Percentiles rank a stretch among this genome's conserved stretches.
phyloP scores from a whole-genome alignment of 2,797 vertebrate species.

The Argya squamiceps region DNA sequence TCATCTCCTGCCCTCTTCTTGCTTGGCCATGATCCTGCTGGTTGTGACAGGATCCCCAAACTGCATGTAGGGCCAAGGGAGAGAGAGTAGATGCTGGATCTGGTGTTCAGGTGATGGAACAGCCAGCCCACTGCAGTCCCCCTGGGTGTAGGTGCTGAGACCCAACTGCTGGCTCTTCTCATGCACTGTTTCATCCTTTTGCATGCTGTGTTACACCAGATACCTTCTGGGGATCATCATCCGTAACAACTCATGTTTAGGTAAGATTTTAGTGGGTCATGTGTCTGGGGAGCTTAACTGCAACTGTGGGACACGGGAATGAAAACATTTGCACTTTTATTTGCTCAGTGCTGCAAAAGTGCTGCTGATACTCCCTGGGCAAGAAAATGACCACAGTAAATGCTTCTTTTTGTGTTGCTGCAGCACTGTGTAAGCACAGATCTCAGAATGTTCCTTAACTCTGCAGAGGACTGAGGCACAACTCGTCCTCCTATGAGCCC shows the following conservation, averaged over 20 bases:
- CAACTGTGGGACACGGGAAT: not conserved
- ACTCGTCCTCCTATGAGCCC: fast-evolving
- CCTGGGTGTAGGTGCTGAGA: no score
- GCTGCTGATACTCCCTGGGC: not conserved
- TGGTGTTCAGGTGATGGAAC: not conserved
- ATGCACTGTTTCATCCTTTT: not conserved
- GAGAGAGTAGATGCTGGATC: fast-evolving
- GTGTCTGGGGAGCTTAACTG: no score
- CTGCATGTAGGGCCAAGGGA: fast-evolving
- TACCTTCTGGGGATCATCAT: not conserved
- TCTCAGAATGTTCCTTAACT: not conserved
- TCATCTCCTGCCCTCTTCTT: not conserved
- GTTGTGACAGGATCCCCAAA: not conserved
- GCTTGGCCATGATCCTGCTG: not conserved
- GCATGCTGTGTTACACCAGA: not conserved
- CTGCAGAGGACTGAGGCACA: not conserved
- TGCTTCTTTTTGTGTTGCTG: fast-evolving
- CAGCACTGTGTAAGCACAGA: not conserved
- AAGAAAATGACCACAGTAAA: not conserved
- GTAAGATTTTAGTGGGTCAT: not conserved
- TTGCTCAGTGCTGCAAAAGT: not conserved
- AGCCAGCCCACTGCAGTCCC: not conserved
- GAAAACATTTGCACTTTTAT: not conserved
- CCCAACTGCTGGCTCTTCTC: not conserved
- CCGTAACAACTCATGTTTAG: not conserved